Evolutionary conservation across 2,888 invertebrate genomes (phyloP), one percentile per base, ranked within the genome.

Genomic region (Nematopogon swammerdamellus): DNA sequence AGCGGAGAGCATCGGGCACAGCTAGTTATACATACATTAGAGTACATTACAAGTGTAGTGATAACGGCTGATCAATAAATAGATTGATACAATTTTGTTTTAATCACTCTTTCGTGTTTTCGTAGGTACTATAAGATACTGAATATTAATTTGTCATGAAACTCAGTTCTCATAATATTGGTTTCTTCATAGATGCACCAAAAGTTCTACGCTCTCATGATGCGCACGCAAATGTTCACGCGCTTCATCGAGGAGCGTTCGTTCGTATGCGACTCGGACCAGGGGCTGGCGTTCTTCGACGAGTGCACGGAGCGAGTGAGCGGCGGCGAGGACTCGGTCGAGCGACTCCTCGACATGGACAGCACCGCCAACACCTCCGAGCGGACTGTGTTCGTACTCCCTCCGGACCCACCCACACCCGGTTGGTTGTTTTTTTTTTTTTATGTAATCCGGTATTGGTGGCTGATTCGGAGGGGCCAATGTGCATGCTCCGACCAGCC

Each of bases 211-310:
- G 85, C 86, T 29, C 81, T 92, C 57, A 79, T 97, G 65, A 91
- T 95, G 84, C 89, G 88, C 60, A 98, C 97, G 1, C 97, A 98
- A 76, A 95, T 95, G 91, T 98, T 97, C 76, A 95, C 94, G 56
- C 87, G 97, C 48, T 99, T 99, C 72, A 97, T 99, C 55, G 98
- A 99, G 71, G 99, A 99, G 70, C 85, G 98, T 18, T 97, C 97
- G 57, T 98, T 99, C 73, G 95, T 97, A 1, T 95, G 96, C n/a
- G 97, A 97, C 64, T 94, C 92, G 60, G 97, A 98, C 74, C 94
- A 95, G 53, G 94, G 95, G 46, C 79, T 99, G 51, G 94, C 92
- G 14, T 95, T 95, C 73, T 99, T 99, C 65, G 99, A 99, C 70
- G 97, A 99, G 64, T 98, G 97, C 67, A 89, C 92, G 6, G 96